Percentiles rank a stretch among this genome's conserved stretches.
Evolutionary conservation across 2,888 invertebrate genomes (phyloP).

Genomic region (Diarsia rubi): DNA sequence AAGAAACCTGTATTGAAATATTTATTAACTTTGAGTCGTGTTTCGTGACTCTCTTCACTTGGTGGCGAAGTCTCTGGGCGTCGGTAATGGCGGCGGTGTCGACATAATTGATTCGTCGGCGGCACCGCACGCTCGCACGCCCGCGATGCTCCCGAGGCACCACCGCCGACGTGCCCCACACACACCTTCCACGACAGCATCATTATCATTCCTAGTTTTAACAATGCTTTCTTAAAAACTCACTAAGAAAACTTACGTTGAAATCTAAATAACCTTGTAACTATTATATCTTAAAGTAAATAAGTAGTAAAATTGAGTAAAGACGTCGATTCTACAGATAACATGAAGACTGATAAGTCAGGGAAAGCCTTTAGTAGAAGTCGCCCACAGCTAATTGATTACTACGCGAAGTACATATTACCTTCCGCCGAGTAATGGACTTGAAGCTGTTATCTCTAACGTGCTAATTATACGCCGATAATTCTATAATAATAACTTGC

Average conservation of each 20-base stretch:
- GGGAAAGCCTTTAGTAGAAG: conserved; percentile 30
- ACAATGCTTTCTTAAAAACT: neutral
- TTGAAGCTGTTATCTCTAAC: conserved; percentile 44
- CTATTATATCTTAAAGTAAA: neutral
- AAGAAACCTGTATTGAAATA: conserved; percentile 2
- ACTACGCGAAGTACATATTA: conserved; percentile 29
- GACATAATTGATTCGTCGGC: conserved; percentile 77
- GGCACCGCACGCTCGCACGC: conserved; percentile 24
- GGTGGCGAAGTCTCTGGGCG: conserved; percentile 58
- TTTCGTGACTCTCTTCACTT: conserved; percentile 34
- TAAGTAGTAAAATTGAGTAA: neutral
- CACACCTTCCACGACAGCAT: conserved; percentile 31
- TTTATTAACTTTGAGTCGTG: conserved; percentile 37
- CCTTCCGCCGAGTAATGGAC: conserved; percentile 40
- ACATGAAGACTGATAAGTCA: conserved; percentile 2
- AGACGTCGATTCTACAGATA: neutral
- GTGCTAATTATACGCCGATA: conserved; percentile 54
- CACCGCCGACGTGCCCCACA: neutral
- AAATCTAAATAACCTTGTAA: neutral
- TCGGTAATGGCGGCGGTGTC: conserved; percentile 69
- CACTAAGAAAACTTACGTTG: neutral
- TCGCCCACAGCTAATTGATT: conserved; percentile 52
- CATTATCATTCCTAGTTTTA: conserved; percentile 20
- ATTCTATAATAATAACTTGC: conserved; percentile 41
- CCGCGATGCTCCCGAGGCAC: conserved; percentile 25